Conservation (phyloP, 2,113 vertebrate species). For the Hippocampus comes region DNA sequence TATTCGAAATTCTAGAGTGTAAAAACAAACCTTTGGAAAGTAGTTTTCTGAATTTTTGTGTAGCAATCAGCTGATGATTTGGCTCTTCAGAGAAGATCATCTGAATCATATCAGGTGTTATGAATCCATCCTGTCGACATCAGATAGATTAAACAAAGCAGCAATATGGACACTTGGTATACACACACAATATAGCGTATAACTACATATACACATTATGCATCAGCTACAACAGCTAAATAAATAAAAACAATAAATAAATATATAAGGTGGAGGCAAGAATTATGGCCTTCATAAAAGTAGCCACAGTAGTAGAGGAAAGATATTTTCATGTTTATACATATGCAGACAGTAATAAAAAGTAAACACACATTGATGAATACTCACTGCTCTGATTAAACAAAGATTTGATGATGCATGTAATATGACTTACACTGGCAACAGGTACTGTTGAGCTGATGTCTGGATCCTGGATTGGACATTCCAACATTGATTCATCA, state of each 20-base stretch:
- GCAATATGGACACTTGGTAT: background rate
- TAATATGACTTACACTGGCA: conserved; percentile 74
- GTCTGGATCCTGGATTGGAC: conserved; percentile 88
- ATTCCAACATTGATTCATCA: conserved; percentile 88
- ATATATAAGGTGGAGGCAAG: no score
- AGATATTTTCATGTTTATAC: no score
- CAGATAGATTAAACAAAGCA: background rate
- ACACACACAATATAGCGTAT: no score
- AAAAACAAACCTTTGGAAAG: conserved; percentile 83
- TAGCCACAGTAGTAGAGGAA: no score
- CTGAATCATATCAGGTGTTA: conserved; percentile 88
- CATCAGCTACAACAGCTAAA: no score
- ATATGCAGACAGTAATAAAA: no score
- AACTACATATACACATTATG: no score
- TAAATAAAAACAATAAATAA: no score
- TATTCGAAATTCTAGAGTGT: background rate
- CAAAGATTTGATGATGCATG: background rate
- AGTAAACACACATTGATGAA: background rate
- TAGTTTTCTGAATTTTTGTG: conserved; percentile 89
- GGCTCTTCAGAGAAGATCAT: conserved; percentile 91
- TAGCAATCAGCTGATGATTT: conserved; percentile 86
- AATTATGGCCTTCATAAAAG: no score
- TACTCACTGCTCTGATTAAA: background rate
- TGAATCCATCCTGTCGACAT: conserved; percentile 79
- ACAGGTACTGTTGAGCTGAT: conserved; percentile 87